These are phyloP conservation scores for Phortica variegata DNA, from an alignment of 1,140 invertebrate species.

Conservation along the genomic window DNA sequence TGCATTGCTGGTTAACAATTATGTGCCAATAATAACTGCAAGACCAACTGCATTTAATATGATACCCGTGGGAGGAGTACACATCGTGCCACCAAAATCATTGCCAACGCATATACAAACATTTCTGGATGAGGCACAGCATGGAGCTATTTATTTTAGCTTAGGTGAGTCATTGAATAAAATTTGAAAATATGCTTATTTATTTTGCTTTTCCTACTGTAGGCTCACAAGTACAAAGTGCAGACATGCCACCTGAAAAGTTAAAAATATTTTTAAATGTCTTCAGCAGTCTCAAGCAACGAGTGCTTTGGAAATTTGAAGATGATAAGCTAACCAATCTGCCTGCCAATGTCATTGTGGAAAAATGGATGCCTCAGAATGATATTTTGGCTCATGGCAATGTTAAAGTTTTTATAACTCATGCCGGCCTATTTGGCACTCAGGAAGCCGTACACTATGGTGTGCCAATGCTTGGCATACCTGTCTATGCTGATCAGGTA, in stretches of 20 bases:
- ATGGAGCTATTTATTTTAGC: conserved; percentile 64
- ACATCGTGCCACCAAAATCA: conserved; percentile 50
- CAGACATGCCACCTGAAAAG: conserved; percentile 55
- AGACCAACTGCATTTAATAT: conserved; percentile 58
- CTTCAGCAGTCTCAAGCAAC: conserved; percentile 60
- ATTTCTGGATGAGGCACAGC: conserved; percentile 54
- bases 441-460: conserved; percentile 64
- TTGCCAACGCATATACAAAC: conserved; percentile 46
- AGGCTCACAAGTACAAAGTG: conserved; percentile 44
- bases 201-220: not conserved
- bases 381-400: conserved; percentile 65
- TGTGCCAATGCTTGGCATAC: conserved; percentile 65
- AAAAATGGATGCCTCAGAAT: conserved; percentile 66
- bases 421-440: conserved; percentile 64
- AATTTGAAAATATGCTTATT: not conserved
- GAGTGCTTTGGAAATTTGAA: conserved; percentile 67
- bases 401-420: conserved; percentile 63
- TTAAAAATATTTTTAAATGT: conserved; percentile 59
- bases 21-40: conserved; percentile 56
- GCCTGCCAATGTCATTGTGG: conserved; percentile 62
- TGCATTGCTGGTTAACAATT: conserved; percentile 59
- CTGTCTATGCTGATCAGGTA: conserved; percentile 65
- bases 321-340: conserved; percentile 57
- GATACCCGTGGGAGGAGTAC: conserved; percentile 60
- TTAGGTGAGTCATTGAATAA: conserved; percentile 47